Evolutionary conservation across 2,113 vertebrate genomes (phyloP), one percentile per base, ranked within the genome.

Genomic region (Ceyx melanurus): DNA sequence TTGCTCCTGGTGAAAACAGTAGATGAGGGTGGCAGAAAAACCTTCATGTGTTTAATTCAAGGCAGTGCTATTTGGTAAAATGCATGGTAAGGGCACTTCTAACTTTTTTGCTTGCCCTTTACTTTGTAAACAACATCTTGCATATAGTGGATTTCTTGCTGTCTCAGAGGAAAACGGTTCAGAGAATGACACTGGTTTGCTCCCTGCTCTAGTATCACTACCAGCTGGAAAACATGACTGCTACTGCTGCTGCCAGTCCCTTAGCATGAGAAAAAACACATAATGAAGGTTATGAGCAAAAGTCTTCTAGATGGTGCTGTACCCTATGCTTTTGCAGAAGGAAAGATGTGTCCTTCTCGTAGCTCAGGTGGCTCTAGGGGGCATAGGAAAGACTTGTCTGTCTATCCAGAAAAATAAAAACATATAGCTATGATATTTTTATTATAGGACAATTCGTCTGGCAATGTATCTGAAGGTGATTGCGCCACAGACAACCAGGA

Each of bases 361-460:
- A 91, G 25, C 5, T 71, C 73, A 84, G 43, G 21, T 90, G 48
- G 40, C 78, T 86, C 67, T 81, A 71, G 88, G 81, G 62, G 71
- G 22, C 68, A 20, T 92, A 91, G 77, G 57, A 93, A 91, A 88
- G 84, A 92, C 83, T 95, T 88, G 89, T 94, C 57, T 92, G 50
- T 92, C 90, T 95, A 71, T 92, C 80, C 85, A 90, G 37, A 83
- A 93, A 93, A 84, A 51, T 83, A 87, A 94, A 82, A 82, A 83
- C 37, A 89, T 50, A 92, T 93, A 96, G 91, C 64, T 90, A 82
- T 97, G 82, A 29, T 90, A 94, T 82, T 92, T 96, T 93, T 82
- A 80, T 95, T 97, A 51, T 95, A 99, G 99, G 99, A 99, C 96
- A 99, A 99, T 96, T 99, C 99, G 87, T 99, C 99, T 79, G 98